Conservation (phyloP, 1,140 invertebrate species). For the Euura lappo region DNA sequence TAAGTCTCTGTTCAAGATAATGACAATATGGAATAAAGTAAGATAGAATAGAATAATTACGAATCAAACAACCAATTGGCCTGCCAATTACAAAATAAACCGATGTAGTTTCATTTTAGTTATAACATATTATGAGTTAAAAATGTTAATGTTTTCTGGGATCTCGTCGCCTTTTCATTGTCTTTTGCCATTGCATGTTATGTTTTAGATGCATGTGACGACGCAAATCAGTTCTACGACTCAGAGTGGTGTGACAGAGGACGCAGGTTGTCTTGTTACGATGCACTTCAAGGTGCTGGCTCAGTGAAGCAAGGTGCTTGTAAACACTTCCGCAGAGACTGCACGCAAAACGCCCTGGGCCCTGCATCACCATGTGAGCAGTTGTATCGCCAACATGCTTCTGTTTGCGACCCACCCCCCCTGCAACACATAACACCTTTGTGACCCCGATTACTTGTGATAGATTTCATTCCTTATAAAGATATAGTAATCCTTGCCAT, state of each 20-base stretch:
- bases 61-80: too few species aligned
- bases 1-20: too few species aligned
- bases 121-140: too few species aligned
- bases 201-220: constrained; percentile 61
- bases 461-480: constrained; percentile 27
- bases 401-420: constrained; percentile 61
- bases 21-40: too few species aligned
- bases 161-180: constrained; percentile 55
- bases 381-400: constrained; percentile 60
- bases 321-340: constrained; percentile 61
- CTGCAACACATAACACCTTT: constrained; percentile 58
- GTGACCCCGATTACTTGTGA: constrained; percentile 49
- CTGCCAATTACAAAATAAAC: too few species aligned
- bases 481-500: constrained; percentile 17
- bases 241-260: constrained; percentile 62
- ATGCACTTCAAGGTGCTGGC: constrained; percentile 64
- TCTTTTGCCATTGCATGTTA: constrained; percentile 61
- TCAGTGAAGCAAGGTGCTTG: constrained; percentile 61
- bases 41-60: too few species aligned
- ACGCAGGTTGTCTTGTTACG: constrained; percentile 63
- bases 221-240: constrained; percentile 61
- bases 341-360: constrained; percentile 61
- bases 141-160: constrained; percentile 40
- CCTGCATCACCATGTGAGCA: constrained; percentile 60
- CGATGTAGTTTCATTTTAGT: not conserved